Conservation (phyloP, 2,888 invertebrate genomes). For the Perizoma affinitatum region DNA sequence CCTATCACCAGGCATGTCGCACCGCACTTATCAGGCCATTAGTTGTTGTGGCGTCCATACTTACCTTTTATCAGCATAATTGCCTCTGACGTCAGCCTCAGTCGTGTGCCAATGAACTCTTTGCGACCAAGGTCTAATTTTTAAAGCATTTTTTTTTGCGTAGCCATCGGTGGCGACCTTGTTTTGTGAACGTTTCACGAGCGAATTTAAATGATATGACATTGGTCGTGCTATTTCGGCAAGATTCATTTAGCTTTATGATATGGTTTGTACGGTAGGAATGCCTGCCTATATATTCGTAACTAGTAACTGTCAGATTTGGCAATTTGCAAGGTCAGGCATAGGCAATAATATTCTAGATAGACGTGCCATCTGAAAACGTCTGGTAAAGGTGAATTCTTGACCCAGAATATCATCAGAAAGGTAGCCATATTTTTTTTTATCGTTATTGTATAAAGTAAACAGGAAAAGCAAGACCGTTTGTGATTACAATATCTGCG, state of each 20-base stretch:
- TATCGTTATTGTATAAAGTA: no score
- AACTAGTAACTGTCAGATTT: no score
- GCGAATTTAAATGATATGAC: conserved; percentile 40
- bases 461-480: no score
- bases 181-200: conserved; percentile 25
- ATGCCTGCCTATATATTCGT: no score
- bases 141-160: conserved; percentile 39
- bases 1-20: background rate
- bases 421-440: no score
- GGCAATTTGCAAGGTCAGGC: no score
- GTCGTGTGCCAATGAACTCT: conserved; percentile 43
- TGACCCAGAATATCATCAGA: no score
- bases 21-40: conserved; percentile 30
- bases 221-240: conserved; percentile 24
- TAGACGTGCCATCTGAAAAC: no score
- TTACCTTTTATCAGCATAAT: conserved; percentile 47
- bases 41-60: conserved; percentile 28
- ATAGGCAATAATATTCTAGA: no score
- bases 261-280: background rate
- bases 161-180: conserved; percentile 32
- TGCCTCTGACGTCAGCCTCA: conserved; percentile 42
- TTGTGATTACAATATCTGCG: no score
- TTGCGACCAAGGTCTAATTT: conserved; percentile 45
- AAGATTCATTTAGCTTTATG: conserved; percentile 25
- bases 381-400: no score